phyloP scores from a whole-genome alignment of 30 jellyfish, hydroid and myxozoan species.

The Cassiopea xamachana region DNA sequence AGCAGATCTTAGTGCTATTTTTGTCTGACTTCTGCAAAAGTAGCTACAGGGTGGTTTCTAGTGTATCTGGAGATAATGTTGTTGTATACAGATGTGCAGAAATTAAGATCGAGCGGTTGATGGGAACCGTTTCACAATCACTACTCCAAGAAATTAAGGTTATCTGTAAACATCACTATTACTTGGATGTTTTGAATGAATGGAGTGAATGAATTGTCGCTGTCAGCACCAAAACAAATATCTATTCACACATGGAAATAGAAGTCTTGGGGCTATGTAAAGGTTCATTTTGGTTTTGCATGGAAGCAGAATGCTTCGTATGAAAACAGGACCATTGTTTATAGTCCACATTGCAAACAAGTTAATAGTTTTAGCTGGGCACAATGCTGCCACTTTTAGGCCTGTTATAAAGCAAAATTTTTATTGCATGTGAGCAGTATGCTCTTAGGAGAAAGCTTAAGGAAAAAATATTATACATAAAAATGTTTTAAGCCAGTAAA shows the following conservation, averaged over 20 bases:
- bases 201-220: neutral
- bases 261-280: neutral
- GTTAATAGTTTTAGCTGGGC: neutral
- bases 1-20: neutral
- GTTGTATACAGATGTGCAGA: neutral
- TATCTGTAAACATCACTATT: neutral
- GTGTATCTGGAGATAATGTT: neutral
- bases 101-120: neutral
- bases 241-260: neutral
- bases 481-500: too few relatives aligned
- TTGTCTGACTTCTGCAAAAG: neutral
- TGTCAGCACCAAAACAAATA: neutral
- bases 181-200: neutral
- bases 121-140: neutral
- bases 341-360: too few relatives aligned
- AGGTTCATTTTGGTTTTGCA: slow-evolving; percentile 6
- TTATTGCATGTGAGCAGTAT: slow-evolving; percentile 63
- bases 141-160: neutral
- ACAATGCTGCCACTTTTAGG: neutral
- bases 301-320: slow-evolving; percentile 46
- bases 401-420: neutral
- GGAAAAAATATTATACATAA: neutral
- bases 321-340: neutral
- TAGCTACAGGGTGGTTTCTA: neutral
- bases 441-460: slow-evolving; percentile 20